Evolutionary conservation across 2,113 vertebrate genomes (phyloP).

Genomic region (Egretta garzetta): DNA sequence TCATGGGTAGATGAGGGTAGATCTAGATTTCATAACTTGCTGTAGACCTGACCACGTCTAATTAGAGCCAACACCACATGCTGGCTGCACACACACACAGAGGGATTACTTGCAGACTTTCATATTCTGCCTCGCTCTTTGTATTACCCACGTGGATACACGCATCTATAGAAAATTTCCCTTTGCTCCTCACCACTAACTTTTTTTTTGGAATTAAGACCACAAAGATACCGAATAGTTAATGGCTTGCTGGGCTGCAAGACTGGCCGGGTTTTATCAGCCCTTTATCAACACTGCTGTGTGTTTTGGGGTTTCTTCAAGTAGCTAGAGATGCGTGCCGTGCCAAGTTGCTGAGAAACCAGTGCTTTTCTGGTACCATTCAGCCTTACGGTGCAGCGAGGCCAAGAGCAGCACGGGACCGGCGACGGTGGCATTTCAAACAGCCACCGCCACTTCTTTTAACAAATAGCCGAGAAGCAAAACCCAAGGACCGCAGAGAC

Average conservation of each 20-base stretch:
- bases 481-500: not conserved
- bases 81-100: not conserved
- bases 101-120: not conserved
- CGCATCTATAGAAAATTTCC: fast-evolving
- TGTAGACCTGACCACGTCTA: fast-evolving
- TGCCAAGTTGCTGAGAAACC: fast-evolving
- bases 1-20: too few species aligned
- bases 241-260: fast-evolving
- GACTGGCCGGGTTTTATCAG: fast-evolving
- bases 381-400: fast-evolving
- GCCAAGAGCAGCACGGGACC: not conserved
- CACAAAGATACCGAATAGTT: not conserved
- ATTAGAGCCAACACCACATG: fast-evolving
- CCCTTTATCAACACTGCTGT: fast-evolving
- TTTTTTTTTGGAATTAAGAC: not conserved
- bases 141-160: fast-evolving
- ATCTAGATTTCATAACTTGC: not conserved
- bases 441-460: not conserved
- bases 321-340: fast-evolving
- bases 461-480: not conserved
- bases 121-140: not conserved
- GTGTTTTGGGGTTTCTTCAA: fast-evolving
- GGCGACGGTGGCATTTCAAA: not conserved
- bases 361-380: fast-evolving
- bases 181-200: not conserved